These are phyloP conservation scores for Rhynchotus rufescens DNA, from an alignment of 2,797 vertebrate species.

Conservation along the genomic window DNA sequence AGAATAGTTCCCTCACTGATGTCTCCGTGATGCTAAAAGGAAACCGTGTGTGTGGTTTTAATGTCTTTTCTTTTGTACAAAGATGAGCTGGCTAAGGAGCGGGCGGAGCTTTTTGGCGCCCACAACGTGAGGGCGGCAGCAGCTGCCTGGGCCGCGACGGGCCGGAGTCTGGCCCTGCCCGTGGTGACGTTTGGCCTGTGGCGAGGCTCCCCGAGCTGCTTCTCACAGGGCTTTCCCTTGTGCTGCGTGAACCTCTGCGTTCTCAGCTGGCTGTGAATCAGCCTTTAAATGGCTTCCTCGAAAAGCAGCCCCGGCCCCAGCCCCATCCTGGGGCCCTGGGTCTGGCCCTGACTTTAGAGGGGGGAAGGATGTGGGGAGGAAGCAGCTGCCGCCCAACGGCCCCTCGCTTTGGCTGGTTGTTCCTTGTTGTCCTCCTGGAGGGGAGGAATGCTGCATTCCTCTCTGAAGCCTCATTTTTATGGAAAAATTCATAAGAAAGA, in stretches of 20 bases:
- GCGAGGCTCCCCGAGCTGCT: background rate
- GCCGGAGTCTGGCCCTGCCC: constrained; percentile 4
- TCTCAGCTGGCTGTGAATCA: constrained; percentile 29
- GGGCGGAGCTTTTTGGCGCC: constrained; percentile 1
- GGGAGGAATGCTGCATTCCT: constrained; percentile 24
- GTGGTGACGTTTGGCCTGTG: background rate
- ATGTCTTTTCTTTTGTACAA: background rate
- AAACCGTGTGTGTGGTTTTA: background rate
- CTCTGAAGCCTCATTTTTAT: constrained; percentile 42
- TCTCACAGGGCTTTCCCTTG: constrained; percentile 19
- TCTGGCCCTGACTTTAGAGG: background rate
- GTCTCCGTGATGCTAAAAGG: constrained; percentile 45
- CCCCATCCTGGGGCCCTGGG: too few relatives aligned
- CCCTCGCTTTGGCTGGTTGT: background rate
- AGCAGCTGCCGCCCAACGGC: background rate
- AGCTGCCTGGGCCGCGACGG: background rate
- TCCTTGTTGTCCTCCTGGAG: background rate
- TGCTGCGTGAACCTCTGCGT: constrained; percentile 19
- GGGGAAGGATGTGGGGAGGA: background rate
- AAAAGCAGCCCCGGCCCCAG: background rate
- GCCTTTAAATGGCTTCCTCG: constrained; percentile 26
- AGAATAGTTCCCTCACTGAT: constrained; percentile 67
- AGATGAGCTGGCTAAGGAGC: constrained; percentile 28
- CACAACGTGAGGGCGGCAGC: background rate
- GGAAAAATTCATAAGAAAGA: constrained; percentile 55